Conservation (phyloP, 2,888 invertebrate species). For the Heterodera filipjevi region DNA sequence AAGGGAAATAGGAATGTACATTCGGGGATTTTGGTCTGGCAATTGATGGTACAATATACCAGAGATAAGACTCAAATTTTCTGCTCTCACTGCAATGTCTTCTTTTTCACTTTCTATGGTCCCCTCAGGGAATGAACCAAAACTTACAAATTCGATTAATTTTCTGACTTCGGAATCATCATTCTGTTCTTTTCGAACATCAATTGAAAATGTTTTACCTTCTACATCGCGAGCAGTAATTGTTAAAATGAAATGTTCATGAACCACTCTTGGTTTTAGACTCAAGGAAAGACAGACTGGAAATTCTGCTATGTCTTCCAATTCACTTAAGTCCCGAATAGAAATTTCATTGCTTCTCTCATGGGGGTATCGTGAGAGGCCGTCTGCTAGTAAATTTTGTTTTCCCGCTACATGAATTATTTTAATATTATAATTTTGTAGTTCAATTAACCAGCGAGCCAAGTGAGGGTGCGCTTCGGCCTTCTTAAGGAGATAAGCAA, state of each 20-base stretch:
- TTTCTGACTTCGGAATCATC: constrained; percentile 1
- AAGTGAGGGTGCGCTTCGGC: constrained; percentile 27
- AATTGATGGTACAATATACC: neutral
- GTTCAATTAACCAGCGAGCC: constrained; percentile 25
- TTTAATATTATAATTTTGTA: constrained; percentile 11
- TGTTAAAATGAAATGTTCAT: neutral
- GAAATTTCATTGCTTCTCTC: neutral
- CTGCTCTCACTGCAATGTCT: neutral
- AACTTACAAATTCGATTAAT: constrained; percentile 20
- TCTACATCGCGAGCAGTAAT: neutral
- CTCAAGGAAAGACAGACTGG: constrained; percentile 8
- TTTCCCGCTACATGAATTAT: constrained; percentile 28
- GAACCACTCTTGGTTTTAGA: neutral
- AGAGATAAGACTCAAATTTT: neutral
- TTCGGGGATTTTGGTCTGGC: neutral
- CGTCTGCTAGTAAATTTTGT: constrained; percentile 23
- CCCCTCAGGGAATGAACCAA: neutral
- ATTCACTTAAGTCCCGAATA: neutral
- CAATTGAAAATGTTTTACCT: neutral
- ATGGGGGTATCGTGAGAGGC: neutral
- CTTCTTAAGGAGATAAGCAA: constrained; percentile 16
- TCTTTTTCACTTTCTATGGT: constrained; percentile 13
- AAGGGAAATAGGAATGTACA: neutral
- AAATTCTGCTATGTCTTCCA: constrained; percentile 19
- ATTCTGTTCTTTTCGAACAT: constrained; percentile 19